Evolutionary conservation across 2,888 invertebrate species (phyloP).

Genomic region (Kuschelorhynchus macadamiae): DNA sequence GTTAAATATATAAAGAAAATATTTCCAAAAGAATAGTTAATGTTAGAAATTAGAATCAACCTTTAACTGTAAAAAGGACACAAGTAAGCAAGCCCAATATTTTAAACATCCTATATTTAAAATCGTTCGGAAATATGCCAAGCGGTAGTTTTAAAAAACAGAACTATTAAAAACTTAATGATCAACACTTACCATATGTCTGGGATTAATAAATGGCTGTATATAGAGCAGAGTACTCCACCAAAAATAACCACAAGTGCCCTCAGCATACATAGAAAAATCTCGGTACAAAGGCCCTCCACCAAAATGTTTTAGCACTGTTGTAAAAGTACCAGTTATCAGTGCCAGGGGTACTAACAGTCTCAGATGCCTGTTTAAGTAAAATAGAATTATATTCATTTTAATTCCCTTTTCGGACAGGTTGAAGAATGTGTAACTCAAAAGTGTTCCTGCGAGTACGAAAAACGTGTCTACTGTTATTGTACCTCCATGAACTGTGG

Average conservation of each 20-base stretch:
- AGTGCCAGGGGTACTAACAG: slow-evolving; percentile 69
- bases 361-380: slow-evolving; percentile 68
- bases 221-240: slow-evolving; percentile 66
- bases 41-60: too few species aligned
- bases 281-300: slow-evolving; percentile 69
- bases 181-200: slow-evolving; percentile 54
- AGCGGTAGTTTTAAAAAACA: too few species aligned
- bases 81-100: too few species aligned
- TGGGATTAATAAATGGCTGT: slow-evolving; percentile 62
- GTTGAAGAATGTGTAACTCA: slow-evolving; percentile 67
- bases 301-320: slow-evolving; percentile 66
- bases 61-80: too few species aligned
- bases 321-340: slow-evolving; percentile 66
- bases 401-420: slow-evolving; percentile 58
- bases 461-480: slow-evolving; percentile 77
- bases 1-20: too few species aligned
- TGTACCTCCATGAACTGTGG: slow-evolving; percentile 66
- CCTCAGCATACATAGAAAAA: slow-evolving; percentile 28
- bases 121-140: too few species aligned
- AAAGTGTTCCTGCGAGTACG: slow-evolving; percentile 73
- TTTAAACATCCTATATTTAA: too few species aligned
- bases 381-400: slow-evolving; percentile 64
- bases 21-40: too few species aligned
- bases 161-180: too few species aligned
- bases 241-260: slow-evolving; percentile 63